A percentile compares a stretch with the other conserved stretches of the same genome.
phyloP scores from a whole-genome alignment of 2,797 vertebrate genomes.

The Mareca strepera region DNA sequence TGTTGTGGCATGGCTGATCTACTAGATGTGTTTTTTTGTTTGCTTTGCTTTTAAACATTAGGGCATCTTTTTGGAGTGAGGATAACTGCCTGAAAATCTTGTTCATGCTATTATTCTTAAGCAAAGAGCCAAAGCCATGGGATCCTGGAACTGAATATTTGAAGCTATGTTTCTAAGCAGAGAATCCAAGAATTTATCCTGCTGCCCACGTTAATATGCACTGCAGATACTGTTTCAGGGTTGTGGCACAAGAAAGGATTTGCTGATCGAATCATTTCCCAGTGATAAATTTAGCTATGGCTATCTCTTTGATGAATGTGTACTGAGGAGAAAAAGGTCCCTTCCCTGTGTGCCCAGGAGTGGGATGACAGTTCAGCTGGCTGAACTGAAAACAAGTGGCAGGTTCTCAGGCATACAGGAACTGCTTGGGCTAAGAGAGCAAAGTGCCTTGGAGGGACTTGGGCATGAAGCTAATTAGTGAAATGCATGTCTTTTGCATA shows the following conservation, averaged over 20 bases:
- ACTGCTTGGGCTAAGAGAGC: background rate
- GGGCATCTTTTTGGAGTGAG: background rate
- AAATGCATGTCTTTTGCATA: background rate
- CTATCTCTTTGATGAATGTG: background rate
- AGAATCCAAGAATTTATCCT: background rate
- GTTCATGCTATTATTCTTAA: background rate
- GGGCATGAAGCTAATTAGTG: background rate
- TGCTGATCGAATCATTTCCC: background rate
- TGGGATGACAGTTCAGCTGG: background rate
- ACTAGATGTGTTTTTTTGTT: background rate
- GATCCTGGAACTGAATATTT: background rate
- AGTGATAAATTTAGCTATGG: fast-evolving
- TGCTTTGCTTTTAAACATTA: background rate
- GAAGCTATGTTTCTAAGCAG: background rate
- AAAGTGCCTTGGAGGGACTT: background rate
- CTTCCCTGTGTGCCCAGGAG: background rate
- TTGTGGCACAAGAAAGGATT: background rate
- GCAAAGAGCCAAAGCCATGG: background rate
- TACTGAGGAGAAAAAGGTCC: background rate
- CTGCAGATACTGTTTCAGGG: background rate
- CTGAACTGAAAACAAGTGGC: background rate
- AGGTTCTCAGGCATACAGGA: background rate
- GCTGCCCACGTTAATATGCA: background rate
- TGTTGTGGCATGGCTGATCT: background rate
- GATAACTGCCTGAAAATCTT: background rate